Evolutionary conservation across 2,113 vertebrate species (phyloP).

Genomic region (Sylvicapra grimmia): DNA sequence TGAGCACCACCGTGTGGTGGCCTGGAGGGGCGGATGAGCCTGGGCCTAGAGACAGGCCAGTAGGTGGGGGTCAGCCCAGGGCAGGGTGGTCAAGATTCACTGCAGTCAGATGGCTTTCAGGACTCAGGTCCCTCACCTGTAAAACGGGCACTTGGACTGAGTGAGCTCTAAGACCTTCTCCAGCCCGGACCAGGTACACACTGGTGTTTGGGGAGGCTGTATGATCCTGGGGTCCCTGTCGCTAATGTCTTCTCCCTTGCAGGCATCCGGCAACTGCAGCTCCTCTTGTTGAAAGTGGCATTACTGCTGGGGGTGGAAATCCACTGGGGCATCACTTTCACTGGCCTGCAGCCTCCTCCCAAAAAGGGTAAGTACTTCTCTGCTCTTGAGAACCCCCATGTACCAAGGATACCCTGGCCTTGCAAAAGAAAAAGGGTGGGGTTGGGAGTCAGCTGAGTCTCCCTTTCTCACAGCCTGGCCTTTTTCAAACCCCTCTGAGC

Average conservation of each 20-base stretch:
- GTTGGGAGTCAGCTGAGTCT: background rate
- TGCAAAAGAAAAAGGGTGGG: background rate
- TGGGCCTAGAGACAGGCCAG: background rate
- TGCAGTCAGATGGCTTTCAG: background rate
- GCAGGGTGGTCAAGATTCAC: background rate
- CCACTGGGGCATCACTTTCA: constrained; percentile 86
- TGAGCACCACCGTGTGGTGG: constrained; percentile 73
- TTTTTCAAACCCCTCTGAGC: background rate
- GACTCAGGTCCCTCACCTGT: background rate
- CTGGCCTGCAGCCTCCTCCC: constrained; percentile 81
- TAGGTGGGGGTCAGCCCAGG: background rate
- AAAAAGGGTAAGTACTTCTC: constrained; percentile 50
- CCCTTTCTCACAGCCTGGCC: background rate
- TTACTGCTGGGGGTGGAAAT: constrained; percentile 93
- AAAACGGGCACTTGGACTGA: background rate
- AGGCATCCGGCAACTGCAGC: constrained; percentile 96
- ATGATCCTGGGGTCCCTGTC: background rate
- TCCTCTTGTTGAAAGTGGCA: constrained; percentile 91
- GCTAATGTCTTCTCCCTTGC: background rate
- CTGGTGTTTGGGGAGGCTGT: background rate
- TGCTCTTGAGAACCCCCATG: background rate
- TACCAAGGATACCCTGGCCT: background rate
- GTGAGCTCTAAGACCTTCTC: background rate
- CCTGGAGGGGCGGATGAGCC: background rate
- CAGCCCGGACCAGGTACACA: background rate